Base-by-base conservation (phyloP, 2,113 vertebrate species). In the Elgaria multicarinata region DNA sequence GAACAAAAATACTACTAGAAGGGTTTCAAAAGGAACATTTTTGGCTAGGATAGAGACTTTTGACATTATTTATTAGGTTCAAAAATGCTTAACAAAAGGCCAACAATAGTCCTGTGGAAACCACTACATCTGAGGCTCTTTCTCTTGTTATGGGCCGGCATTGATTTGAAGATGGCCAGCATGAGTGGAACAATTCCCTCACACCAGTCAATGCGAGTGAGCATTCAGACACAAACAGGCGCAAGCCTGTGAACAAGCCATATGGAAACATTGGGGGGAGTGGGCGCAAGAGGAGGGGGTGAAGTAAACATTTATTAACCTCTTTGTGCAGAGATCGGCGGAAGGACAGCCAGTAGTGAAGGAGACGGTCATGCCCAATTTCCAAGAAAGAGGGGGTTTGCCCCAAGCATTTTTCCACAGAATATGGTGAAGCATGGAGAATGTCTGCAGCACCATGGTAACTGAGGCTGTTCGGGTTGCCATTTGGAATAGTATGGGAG, bases 21-120 rank as follows among this genome's bases (percentile, higher is more conserved):
- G 97, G 97, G 95, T 96, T 98, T 97, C 97, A 98, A 98, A 97
- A 77, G 97, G 95, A 95, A 97, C 97, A 97, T 98, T 98, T 98
- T 96, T 96, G 96, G 96, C 96, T 92, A 96, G 95, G 97, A 98
- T 95, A 96, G 98, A 98, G 97, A 98, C 98, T 98, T 98, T 97
- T 97, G 97, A 97, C 94, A 96, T 98, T 98, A 98, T 98, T 98
- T 98, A 98, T 98, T 97, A 98, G 96, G 96, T 97, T 97, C 96
- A 96, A 97, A 98, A 97, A 96, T 95, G 97, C 95, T 91, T 96
- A 95, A 98, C 97, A 98, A 96, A 96, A 96, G 97, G 95, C 92
- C 96, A 95, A 98, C 97, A 98, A 97, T 95, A 95, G 96, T 96
- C 66, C 96, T 96, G 96, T 96, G 97, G 97, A 97, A 98, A 97